Base-by-base conservation (phyloP, 1,140 invertebrate species). In the Coelopa frigida region DNA sequence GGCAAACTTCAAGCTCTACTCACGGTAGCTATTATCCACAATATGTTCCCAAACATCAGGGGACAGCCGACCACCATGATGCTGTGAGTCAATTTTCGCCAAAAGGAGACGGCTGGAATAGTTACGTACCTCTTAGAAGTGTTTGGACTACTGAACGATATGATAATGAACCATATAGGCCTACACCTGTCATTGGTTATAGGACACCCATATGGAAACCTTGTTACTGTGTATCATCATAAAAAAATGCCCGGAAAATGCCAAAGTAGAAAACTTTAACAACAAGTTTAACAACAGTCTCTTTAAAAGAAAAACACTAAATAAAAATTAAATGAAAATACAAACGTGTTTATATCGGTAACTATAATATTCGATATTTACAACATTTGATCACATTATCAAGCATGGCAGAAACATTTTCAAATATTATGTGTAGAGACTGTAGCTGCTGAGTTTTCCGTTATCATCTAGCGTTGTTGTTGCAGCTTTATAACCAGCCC, bases 391-490 rank as follows among this genome's bases (percentile, higher is more conserved):
- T 27, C 32, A 22, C 14, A 24, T n/a, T n/a, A n/a, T n/a, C n/a
- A n/a, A n/a, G n/a, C n/a, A n/a, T n/a, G n/a, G n/a, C n/a, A n/a
- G n/a, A n/a, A n/a, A n/a, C n/a, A n/a, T n/a, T n/a, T n/a, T n/a
- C n/a, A n/a, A n/a, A n/a, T n/a, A 23, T 56, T 67, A 67, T 32
- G 63, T 62, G 50, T 69, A 63, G 33, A 69, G 56, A 50, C 63
- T 69, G 63, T 68, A 58, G 43, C 61, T 60, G 49, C 56, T 57
- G 8, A 58, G 35, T 41, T 64, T 68, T 50, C 67, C 67, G 21
- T 70, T 65, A 51, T 70, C 64, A 37, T 70, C 66, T n/a, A 70
- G 54, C 20, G 67, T 57, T 20, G 67, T 61, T 18, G 67, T 70
- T 46, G 66, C 67, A 7, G 62, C 67, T 29, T 59, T 58, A 51